phyloP scores from a whole-genome alignment of 2,797 vertebrate species.

The Phoeniculus purpureus region DNA sequence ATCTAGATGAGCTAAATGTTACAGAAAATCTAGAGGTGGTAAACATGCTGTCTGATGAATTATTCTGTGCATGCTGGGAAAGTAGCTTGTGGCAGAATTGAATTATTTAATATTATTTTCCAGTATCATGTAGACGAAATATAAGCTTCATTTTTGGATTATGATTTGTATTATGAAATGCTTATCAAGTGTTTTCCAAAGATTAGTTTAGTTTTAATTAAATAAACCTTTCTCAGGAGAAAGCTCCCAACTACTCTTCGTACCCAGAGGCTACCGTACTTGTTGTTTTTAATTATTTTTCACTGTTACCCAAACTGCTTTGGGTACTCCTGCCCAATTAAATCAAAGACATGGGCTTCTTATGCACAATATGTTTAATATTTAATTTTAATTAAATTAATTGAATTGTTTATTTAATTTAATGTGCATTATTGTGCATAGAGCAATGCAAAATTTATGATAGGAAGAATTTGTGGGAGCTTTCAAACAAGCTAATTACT shows the following conservation, averaged over 20 bases:
- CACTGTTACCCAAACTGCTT: conserved; percentile 85
- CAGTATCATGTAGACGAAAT: conserved; percentile 55
- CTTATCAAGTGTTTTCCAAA: conserved; percentile 85
- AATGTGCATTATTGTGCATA: conserved; percentile 80
- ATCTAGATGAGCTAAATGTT: conserved; percentile 56
- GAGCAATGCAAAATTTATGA: conserved; percentile 85
- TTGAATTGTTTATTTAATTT: conserved; percentile 89
- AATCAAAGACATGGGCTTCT: conserved; percentile 81
- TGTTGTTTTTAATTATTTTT: conserved; percentile 93
- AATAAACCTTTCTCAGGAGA: conserved; percentile 87
- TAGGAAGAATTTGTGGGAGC: conserved; percentile 70
- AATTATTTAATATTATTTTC: conserved; percentile 80
- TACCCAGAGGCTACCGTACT: conserved; percentile 86
- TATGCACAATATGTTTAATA: conserved; percentile 85
- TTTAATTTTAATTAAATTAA: conserved; percentile 92
- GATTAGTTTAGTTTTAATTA: conserved; percentile 93
- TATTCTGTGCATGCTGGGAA: conserved; percentile 29
- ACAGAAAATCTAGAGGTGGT: conserved; percentile 65
- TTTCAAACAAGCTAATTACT: conserved; percentile 78
- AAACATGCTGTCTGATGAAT: conserved; percentile 69
- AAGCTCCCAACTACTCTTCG: conserved; percentile 76
- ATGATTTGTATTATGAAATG: conserved; percentile 86
- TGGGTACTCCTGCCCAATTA: conserved; percentile 84
- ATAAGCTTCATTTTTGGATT: conserved; percentile 79
- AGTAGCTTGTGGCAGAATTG: conserved; percentile 70